These are phyloP conservation scores for Perccottus glenii DNA, from an alignment of 2,113 vertebrate species.

Conservation along the genomic window DNA sequence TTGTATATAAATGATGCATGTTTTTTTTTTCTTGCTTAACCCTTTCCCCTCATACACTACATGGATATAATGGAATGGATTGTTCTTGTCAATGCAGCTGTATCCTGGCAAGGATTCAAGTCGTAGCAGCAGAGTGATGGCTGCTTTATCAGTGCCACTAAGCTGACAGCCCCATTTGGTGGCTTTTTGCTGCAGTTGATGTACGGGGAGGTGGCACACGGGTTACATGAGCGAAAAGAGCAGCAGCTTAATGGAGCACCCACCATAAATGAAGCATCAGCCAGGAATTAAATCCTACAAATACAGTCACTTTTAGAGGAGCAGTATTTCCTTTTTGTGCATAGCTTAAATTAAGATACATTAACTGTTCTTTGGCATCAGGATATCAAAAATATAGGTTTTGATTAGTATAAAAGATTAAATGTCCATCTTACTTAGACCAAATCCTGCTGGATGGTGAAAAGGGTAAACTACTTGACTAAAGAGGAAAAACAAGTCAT, in stretches of 20 bases:
- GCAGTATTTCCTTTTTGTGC: neutral
- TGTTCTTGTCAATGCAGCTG: slow-evolving; percentile 8
- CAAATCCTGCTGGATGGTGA: no score
- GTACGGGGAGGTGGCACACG: slow-evolving; percentile 30
- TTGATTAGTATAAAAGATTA: neutral
- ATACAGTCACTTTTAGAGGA: neutral
- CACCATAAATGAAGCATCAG: slow-evolving; percentile 25
- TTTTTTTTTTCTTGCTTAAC: slow-evolving; percentile 4
- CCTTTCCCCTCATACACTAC: neutral
- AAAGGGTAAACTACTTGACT: no score
- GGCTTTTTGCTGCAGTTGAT: slow-evolving; percentile 37
- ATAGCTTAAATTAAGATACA: neutral
- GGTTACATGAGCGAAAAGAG: slow-evolving; percentile 37
- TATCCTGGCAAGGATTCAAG: slow-evolving; percentile 12
- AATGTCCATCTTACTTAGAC: slow-evolving; percentile 42
- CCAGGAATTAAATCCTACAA: slow-evolving; percentile 8
- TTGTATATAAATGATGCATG: slow-evolving; percentile 1
- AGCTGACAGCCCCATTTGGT: slow-evolving; percentile 51
- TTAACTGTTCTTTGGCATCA: neutral
- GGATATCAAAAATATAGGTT: neutral
- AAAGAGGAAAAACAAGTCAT: no score
- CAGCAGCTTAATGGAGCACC: slow-evolving; percentile 5
- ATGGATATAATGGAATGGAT: slow-evolving; percentile 9
- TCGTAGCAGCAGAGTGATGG: slow-evolving; percentile 18
- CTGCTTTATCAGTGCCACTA: slow-evolving; percentile 20